phyloP scores from a whole-genome alignment of 2,797 vertebrate species.

The Scolopax bukidnonensis region DNA sequence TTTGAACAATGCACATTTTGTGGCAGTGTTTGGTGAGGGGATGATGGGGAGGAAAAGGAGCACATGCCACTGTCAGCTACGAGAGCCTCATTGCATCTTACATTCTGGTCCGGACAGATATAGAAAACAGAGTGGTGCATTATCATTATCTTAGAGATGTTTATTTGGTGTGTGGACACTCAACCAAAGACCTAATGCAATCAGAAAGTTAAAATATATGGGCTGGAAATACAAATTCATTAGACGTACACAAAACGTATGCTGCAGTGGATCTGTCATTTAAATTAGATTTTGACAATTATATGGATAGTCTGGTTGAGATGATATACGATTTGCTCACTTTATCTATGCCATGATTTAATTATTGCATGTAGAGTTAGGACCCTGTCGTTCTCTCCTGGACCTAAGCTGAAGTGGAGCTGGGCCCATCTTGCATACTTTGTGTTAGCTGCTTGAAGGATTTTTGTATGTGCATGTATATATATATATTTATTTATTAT shows the following conservation, averaged over 20 bases:
- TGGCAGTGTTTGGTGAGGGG: no score
- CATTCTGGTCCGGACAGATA: neutral
- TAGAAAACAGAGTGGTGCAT: constrained; percentile 22
- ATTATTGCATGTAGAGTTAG: constrained; percentile 43
- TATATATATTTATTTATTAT: no score
- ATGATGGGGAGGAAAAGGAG: neutral
- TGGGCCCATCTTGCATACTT: neutral
- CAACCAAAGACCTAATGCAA: constrained; percentile 36
- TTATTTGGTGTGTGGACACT: constrained; percentile 62
- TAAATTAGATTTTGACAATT: constrained; percentile 67
- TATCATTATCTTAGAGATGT: constrained; percentile 48
- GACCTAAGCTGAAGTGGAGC: neutral
- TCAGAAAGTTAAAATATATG: constrained; percentile 69
- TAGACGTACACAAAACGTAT: constrained; percentile 55
- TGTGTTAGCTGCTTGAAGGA: neutral
- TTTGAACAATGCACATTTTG: constrained; percentile 19
- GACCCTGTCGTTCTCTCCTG: neutral
- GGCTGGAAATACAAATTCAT: constrained; percentile 70
- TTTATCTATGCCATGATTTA: constrained; percentile 55
- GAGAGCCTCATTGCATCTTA: neutral
- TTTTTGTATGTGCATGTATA: neutral
- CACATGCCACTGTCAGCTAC: neutral
- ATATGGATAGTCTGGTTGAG: constrained; percentile 74
- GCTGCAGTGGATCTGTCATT: constrained; percentile 36
- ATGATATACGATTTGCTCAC: constrained; percentile 66